Conservation (phyloP, 1,140 invertebrate genomes). For the Cepaea nemoralis region DNA sequence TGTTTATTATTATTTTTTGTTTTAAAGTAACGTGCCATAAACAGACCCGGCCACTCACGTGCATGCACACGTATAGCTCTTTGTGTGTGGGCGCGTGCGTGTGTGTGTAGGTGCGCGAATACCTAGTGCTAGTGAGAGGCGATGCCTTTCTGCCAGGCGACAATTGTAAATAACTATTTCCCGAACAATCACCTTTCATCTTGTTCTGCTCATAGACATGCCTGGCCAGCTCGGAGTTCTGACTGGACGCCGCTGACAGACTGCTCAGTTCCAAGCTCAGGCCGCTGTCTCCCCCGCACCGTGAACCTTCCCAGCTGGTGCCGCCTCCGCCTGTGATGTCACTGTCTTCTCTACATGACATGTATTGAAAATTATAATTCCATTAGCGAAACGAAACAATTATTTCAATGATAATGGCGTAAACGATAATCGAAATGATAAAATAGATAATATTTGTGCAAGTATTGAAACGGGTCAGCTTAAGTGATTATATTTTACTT, state of each 20-base stretch:
- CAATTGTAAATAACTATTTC: too few species aligned
- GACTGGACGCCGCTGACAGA: constrained; percentile 38
- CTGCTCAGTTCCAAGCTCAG: constrained; percentile 28
- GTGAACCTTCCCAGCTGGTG: not conserved
- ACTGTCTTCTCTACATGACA: constrained; percentile 10
- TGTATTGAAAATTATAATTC: not conserved
- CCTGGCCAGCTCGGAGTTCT: constrained; percentile 46
- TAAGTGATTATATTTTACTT: too few species aligned
- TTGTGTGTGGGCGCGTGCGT: too few species aligned
- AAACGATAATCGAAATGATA: not conserved
- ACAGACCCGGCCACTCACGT: too few species aligned
- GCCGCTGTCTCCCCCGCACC: constrained; percentile 27
- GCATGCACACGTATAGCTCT: too few species aligned
- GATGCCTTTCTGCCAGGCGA: too few species aligned
- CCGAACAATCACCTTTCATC: constrained; percentile 41
- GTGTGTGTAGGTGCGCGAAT: too few species aligned
- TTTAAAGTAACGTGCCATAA: too few species aligned
- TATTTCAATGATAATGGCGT: not conserved
- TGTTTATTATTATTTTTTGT: too few species aligned
- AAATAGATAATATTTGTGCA: not conserved
- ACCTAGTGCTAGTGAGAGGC: too few species aligned
- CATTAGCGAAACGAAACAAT: too few species aligned
- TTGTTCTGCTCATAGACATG: constrained; percentile 47
- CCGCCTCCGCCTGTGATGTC: not conserved
- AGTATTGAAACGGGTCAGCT: too few species aligned